phyloP scores from a whole-genome alignment of 2,888 invertebrate genomes.

The Marronus borbonicus region DNA sequence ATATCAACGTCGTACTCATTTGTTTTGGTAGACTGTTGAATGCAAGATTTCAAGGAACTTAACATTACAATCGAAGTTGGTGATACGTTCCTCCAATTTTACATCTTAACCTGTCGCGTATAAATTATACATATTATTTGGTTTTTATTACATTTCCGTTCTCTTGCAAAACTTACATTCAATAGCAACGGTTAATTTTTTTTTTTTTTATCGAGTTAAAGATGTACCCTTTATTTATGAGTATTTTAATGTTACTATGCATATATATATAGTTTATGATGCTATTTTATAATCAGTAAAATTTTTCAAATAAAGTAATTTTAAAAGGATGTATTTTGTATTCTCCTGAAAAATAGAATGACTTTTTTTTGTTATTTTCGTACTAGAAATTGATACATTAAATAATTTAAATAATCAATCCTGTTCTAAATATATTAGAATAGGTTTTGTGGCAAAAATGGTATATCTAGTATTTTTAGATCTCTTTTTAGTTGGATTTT shows the following conservation, averaged over 20 bases:
- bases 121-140: conserved; percentile 48
- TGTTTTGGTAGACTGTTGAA: conserved; percentile 51
- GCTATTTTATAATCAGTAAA: conserved; percentile 61
- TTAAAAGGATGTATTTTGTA: conserved; percentile 29
- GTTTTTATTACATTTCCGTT: conserved; percentile 22
- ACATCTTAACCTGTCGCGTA: not conserved
- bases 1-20: conserved; percentile 59
- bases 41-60: conserved; percentile 38
- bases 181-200: conserved; percentile 45
- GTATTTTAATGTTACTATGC: conserved; percentile 61
- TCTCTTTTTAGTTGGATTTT: too few species aligned
- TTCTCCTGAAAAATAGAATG: too few species aligned
- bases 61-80: conserved; percentile 41
- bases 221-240: conserved; percentile 54
- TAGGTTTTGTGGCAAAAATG: too few species aligned
- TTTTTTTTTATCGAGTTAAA: conserved; percentile 51
- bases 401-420: too few species aligned
- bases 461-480: too few species aligned
- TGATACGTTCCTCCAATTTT: conserved; percentile 36
- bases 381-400: too few species aligned
- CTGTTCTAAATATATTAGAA: too few species aligned
- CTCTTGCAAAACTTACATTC: conserved; percentile 51
- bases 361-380: too few species aligned
- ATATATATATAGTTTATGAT: conserved; percentile 62
- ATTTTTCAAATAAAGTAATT: conserved; percentile 57